Conservation (phyloP, 1,140 invertebrate species). For the Anthonomus grandis region DNA sequence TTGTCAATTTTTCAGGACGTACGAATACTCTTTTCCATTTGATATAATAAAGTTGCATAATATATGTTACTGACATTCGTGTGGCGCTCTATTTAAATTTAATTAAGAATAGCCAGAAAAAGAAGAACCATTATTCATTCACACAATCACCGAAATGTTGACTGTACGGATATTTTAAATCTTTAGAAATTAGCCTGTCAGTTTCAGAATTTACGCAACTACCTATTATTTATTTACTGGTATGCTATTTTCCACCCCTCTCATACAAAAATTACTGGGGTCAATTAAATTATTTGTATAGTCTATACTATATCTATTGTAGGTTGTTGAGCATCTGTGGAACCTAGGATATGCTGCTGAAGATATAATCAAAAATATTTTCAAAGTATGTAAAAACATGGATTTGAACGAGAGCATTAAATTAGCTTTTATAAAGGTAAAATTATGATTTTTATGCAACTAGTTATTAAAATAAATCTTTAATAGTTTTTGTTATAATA, state of each 20-base stretch:
- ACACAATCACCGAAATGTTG: no score
- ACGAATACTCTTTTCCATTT: no score
- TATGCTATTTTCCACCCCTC: not conserved
- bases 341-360: slow-evolving; percentile 92
- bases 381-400: slow-evolving; percentile 87
- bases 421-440: slow-evolving; percentile 82
- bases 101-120: no score
- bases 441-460: slow-evolving; percentile 17
- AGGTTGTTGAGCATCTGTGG: slow-evolving; percentile 85
- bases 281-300: not conserved
- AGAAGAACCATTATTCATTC: no score
- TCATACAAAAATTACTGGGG: not conserved
- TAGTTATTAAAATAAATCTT: not conserved
- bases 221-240: no score
- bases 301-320: slow-evolving; percentile 33
- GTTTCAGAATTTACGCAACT: no score
- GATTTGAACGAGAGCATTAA: slow-evolving; percentile 77
- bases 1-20: no score
- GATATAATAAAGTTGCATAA: no score
- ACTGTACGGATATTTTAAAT: no score
- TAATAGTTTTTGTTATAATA: not conserved
- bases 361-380: slow-evolving; percentile 94
- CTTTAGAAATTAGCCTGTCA: no score
- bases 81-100: no score
- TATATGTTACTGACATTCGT: no score